Percentiles rank a stretch among this genome's conserved stretches.
phyloP scores from a whole-genome alignment of 64 coral and sea anemone species.

The Anthopleura sola region DNA sequence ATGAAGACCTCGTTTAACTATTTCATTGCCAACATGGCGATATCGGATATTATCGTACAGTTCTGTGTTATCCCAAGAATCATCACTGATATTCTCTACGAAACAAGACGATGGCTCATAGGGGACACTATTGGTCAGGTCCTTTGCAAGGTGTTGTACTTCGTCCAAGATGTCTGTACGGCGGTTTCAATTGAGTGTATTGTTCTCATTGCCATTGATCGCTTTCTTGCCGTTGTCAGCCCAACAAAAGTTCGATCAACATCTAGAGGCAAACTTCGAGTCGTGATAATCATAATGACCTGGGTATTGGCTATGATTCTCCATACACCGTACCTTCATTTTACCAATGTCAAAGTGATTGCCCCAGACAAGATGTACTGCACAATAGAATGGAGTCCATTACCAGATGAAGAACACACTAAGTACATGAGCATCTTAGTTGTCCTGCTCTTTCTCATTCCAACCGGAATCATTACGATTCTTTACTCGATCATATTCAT shows the following conservation, averaged over 20 bases:
- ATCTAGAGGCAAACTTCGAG: neutral
- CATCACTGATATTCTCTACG: constrained; percentile 5
- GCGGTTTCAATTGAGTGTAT: constrained; percentile 32
- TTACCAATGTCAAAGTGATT: neutral
- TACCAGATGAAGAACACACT: neutral
- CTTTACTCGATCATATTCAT: constrained; percentile 11
- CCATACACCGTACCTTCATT: constrained; percentile 4
- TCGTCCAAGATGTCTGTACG: constrained; percentile 37
- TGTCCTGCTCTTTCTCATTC: neutral
- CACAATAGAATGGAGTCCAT: neutral
- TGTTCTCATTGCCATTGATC: constrained; percentile 35
- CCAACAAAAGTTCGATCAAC: neutral
- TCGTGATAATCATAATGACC: neutral
- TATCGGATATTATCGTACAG: constrained; percentile 27
- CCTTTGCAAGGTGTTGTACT: constrained; percentile 6
- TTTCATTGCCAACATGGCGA: constrained; percentile 38
- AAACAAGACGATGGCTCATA: neutral
- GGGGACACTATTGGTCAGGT: neutral
- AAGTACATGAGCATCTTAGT: neutral
- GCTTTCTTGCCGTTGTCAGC: constrained; percentile 19
- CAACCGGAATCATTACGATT: neutral
- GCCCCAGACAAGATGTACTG: neutral
- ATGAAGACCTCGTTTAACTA: constrained; percentile 37
- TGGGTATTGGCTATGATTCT: constrained; percentile 18
- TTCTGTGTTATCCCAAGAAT: constrained; percentile 10